Evolutionary conservation across 2,113 vertebrate species (phyloP).

Genomic region (Acrocephalus arundinaceus): DNA sequence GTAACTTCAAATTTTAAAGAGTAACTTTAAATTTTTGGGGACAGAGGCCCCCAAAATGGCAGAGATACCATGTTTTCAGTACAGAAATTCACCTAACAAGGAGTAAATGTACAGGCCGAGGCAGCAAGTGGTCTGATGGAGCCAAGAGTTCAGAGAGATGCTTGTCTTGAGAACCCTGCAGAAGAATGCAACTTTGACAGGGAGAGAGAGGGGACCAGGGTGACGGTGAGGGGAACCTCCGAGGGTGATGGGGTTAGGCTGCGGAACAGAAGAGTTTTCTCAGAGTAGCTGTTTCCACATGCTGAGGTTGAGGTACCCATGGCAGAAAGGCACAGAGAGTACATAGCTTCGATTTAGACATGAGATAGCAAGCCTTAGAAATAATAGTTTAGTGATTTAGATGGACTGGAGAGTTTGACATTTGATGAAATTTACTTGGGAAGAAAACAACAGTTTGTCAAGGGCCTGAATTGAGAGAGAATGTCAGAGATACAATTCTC

Average conservation of each 20-base stretch:
- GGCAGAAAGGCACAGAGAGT: not conserved
- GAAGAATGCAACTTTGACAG: not conserved
- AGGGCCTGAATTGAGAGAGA: not conserved
- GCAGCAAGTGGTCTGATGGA: fast-evolving
- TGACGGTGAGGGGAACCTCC: fast-evolving
- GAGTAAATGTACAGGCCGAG: not conserved
- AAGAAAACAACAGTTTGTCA: not conserved
- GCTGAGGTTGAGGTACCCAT: not conserved
- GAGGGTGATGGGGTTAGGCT: not conserved
- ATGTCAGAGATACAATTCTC: not conserved
- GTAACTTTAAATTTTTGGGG: not conserved
- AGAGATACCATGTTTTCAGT: not conserved
- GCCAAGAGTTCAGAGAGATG: not conserved
- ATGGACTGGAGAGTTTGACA: not conserved
- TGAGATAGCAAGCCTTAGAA: not conserved
- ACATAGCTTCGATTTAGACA: not conserved
- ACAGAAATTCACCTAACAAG: not conserved
- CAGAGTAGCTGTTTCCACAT: not conserved
- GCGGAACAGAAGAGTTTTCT: not conserved
- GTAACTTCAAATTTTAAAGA: not conserved
- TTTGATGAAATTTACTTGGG: not conserved
- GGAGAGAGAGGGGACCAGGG: too few species aligned
- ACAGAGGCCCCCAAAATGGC: too few species aligned
- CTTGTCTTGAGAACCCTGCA: not conserved
- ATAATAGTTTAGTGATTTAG: not conserved